Percentiles rank a stretch among this genome's conserved stretches.
Evolutionary conservation across 2,113 vertebrate species (phyloP).

Genomic region (Dicentrarchus labrax): DNA sequence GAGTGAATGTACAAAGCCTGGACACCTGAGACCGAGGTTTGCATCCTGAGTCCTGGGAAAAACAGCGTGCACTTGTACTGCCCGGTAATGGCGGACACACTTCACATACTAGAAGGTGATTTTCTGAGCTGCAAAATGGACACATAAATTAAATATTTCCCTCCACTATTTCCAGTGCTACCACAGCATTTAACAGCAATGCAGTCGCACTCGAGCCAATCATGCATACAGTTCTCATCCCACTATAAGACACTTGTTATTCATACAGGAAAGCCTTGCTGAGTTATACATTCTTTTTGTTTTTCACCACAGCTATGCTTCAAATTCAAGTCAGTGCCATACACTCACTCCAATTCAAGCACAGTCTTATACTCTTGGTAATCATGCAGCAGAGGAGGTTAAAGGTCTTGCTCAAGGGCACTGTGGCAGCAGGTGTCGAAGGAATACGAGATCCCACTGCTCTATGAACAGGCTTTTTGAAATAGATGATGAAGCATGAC

Average conservation of each 20-base stretch:
- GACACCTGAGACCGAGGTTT: neutral
- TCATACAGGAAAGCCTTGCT: conserved; percentile 19
- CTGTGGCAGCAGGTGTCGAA: conserved; percentile 8
- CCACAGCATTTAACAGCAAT: conserved; percentile 30
- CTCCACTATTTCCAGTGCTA: conserved; percentile 21
- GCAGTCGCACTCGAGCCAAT: conserved; percentile 21
- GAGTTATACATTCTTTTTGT: neutral
- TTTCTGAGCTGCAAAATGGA: conserved; percentile 37
- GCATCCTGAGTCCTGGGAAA: neutral
- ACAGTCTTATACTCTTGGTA: neutral
- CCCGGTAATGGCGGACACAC: conserved; percentile 21
- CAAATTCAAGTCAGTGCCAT: neutral
- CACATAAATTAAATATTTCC: conserved; percentile 53
- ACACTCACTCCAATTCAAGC: conserved; percentile 14
- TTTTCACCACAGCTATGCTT: neutral
- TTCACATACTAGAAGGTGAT: conserved; percentile 8
- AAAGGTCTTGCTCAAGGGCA: conserved; percentile 66
- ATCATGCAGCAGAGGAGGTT: conserved; percentile 23
- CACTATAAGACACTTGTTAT: conserved; percentile 32
- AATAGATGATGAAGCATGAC: conserved; percentile 57
- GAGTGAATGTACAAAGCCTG: neutral
- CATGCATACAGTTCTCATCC: conserved; percentile 5
- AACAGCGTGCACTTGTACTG: neutral
- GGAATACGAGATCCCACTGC: conserved; percentile 10
- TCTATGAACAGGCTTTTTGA: conserved; percentile 39